Conservation (phyloP, 2,888 invertebrate species). For the Abrostola triplasia region DNA sequence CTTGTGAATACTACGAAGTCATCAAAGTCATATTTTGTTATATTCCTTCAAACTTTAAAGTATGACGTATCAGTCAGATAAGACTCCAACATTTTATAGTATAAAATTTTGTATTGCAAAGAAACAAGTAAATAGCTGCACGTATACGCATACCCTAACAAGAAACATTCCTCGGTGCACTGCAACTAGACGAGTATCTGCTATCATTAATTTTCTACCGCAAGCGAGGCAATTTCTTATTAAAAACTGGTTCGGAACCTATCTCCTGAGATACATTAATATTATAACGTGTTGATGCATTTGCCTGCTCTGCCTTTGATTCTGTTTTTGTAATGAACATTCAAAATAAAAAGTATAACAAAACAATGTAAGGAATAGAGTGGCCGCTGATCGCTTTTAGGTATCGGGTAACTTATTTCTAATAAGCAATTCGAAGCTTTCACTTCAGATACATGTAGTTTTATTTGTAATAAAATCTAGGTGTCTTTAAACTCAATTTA, state of each 20-base stretch:
- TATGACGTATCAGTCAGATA: no score
- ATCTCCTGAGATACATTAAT: constrained; percentile 62
- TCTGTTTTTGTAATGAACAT: constrained; percentile 26
- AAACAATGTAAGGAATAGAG: constrained; percentile 7
- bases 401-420: not conserved
- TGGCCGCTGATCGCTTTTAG: not conserved
- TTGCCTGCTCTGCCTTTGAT: constrained; percentile 54
- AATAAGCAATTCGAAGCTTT: constrained; percentile 3
- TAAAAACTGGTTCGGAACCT: constrained; percentile 73
- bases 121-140: constrained; percentile 29
- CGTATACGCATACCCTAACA: constrained; percentile 43
- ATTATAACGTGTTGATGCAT: constrained; percentile 54
- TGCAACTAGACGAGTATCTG: constrained; percentile 58
- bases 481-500: constrained; percentile 1
- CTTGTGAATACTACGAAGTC: no score
- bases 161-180: constrained; percentile 51
- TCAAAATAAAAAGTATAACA: constrained; percentile 18
- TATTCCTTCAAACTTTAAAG: no score
- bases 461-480: not conserved
- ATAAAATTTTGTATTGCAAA: constrained; percentile 18
- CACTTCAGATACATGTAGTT: not conserved
- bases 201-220: constrained; percentile 73
- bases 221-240: constrained; percentile 71
- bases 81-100: no score
- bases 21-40: no score